Evolutionary conservation across 2,888 invertebrate species (phyloP), one percentile per base, ranked within the genome.

Genomic region (Villa cingulata): DNA sequence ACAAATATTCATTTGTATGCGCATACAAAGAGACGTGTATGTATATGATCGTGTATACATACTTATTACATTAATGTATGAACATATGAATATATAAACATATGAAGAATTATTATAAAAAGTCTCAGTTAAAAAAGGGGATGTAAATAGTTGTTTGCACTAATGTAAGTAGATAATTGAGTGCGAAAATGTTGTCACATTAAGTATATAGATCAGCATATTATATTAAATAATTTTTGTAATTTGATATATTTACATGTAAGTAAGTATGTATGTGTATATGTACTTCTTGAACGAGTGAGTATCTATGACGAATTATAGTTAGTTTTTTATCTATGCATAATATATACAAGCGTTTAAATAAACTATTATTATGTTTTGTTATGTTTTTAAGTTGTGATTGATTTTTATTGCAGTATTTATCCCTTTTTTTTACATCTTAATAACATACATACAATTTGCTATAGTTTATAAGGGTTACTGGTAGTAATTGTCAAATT

Each of bases 141-240:
- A 36, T 36, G 36, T 60, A 63, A 61, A 60, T 60, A 56, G 59
- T 59, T 59, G 59, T 59, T 59, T 59, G 57, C 60, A 57, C 59
- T 65, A 66, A 66, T 65, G 63, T 65, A 64, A 65, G 65, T 66
- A 32, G 12, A 32, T 32, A 66, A 66, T 66, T 66, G 66, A 66
- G 66, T 66, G 66, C 67, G 64, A 66, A 66, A 66, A 64, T 64
- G 59, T 57, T 62, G 57, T 61, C 29, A 32, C 6, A 32, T 32
- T 32, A 32, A 4, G 29, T 32, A 32, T 32, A 32, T 32, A n/a
- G n/a, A n/a, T n/a, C n/a, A n/a, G n/a, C n/a, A n/a, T n/a, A n/a
- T n/a, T n/a, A n/a, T n/a, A n/a, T n/a, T n/a, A n/a, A n/a, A n/a
- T n/a, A n/a, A n/a, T n/a, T n/a, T n/a, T n/a, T n/a, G n/a, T n/a